phyloP scores from a whole-genome alignment of 2,888 invertebrate genomes.

The Aphrophora alni region DNA sequence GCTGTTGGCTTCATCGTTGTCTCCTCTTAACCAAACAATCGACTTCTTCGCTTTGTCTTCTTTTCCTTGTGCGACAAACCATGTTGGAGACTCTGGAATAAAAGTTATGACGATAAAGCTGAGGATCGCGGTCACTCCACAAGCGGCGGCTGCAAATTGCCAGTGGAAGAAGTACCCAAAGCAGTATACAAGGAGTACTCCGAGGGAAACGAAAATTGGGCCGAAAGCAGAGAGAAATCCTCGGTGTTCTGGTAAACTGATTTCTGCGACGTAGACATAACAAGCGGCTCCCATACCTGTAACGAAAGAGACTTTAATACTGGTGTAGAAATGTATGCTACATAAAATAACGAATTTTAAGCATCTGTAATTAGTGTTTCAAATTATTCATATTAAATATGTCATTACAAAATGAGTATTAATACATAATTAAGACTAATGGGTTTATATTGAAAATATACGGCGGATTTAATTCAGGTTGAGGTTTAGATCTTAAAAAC shows the following conservation, averaged over 20 bases:
- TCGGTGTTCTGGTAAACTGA: constrained; percentile 70
- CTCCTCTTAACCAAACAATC: constrained; percentile 70
- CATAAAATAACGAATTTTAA: no score
- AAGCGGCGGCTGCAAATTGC: constrained; percentile 62
- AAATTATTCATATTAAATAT: no score
- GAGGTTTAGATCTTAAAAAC: no score
- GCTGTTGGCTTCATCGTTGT: constrained; percentile 66
- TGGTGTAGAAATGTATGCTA: no score
- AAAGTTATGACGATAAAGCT: constrained; percentile 67
- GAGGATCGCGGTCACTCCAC: constrained; percentile 65
- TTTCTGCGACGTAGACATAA: constrained; percentile 73
- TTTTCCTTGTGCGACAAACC: constrained; percentile 68
- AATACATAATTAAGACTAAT: no score
- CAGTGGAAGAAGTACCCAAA: constrained; percentile 71
- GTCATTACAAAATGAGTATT: no score
- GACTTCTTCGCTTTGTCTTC: constrained; percentile 67
- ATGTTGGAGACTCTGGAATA: constrained; percentile 73
- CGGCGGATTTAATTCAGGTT: no score
- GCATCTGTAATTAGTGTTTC: no score
- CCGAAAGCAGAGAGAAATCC: constrained; percentile 73
- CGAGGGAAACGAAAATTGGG: constrained; percentile 73
- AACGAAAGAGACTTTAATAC: not conserved
- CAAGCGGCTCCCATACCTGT: constrained; percentile 73
- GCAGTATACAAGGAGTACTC: constrained; percentile 73
- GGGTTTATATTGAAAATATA: no score